Base-by-base conservation (phyloP, 2,888 invertebrate genomes). In the Pristionchus arcanus region DNA sequence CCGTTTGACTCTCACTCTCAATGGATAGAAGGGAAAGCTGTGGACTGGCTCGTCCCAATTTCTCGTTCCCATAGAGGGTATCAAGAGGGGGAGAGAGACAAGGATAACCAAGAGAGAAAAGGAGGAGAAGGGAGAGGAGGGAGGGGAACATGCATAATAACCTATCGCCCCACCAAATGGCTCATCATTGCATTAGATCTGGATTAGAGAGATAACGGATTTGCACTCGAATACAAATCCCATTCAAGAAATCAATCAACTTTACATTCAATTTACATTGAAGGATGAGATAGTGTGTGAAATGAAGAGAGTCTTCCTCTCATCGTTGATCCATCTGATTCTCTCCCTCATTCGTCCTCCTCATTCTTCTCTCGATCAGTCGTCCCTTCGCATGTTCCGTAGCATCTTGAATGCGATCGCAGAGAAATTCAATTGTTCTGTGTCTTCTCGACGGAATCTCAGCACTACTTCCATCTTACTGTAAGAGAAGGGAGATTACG, bases 31-130 rank as follows among this genome's bases (percentile, higher is more conserved):
- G 84, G 19, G 59, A 59, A 55, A 85, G 59, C 55, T 85, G 21
- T 49, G 9, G 55, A 85, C 55, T 59, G 63, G 63, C 84, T 59
- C 59, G 63, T 55, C 84, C 84, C 59, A 59, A 85, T 85, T 63
- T 85, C 59, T 85, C 49, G 81, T 81, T 81, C 81, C 81, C 49
- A 81, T 49, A 81, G 81, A 81, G 81, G 74, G 81, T 81, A 81
- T 81, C 81, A 81, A 42, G 81, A 21, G 34, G 42, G 4, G 21
- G 81, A 81, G 81, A 81, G 81, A 81, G 81, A 81, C 81, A 53
- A 28, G 81, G 49, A 81, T 81, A 49, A 74, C 74, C 74, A 37
- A 74, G 74, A 74, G 74, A 37, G 71, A n/a, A n/a, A 49, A 49
- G 42, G 74, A 74, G 77, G 42, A 37, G n/a, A 19, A n/a, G 49